Evolutionary conservation across 2,888 invertebrate genomes (phyloP).

Genomic region (Thera obeliscata): DNA sequence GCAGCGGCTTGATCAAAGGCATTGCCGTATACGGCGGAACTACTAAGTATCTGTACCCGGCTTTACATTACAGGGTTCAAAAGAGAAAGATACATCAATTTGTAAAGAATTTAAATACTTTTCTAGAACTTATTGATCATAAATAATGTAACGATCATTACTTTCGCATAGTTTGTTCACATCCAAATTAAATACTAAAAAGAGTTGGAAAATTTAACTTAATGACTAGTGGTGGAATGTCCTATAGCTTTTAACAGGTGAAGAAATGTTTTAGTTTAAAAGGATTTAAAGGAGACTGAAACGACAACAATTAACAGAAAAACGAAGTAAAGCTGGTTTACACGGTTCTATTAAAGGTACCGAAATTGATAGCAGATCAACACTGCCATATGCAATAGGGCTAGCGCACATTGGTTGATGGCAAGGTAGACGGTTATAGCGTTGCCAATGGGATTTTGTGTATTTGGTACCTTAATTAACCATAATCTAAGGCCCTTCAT

Average conservation of each 20-base stretch:
- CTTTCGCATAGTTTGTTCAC: background rate
- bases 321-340: constrained; percentile 14
- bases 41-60: background rate
- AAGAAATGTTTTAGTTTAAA: constrained; percentile 10
- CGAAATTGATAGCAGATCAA: background rate
- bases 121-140: constrained; percentile 3
- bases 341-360: constrained; percentile 7
- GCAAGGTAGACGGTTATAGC: too few relatives aligned
- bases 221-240: constrained; percentile 37
- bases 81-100: constrained; percentile 8
- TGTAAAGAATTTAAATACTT: background rate
- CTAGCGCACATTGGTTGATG: too few relatives aligned
- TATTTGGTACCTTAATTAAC: too few relatives aligned
- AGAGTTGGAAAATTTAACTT: constrained; percentile 31
- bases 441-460: too few relatives aligned
- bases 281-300: constrained; percentile 5
- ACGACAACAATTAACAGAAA: constrained; percentile 13
- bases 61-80: constrained; percentile 1
- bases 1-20: constrained; percentile 56
- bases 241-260: constrained; percentile 25
- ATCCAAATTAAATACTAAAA: constrained; percentile 23
- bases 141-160: constrained; percentile 7
- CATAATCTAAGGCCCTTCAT: too few relatives aligned
- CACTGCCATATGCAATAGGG: too few relatives aligned
- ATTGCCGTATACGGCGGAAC: constrained; percentile 14